Base-by-base conservation (phyloP, 1,140 invertebrate genomes). In the Drosophila arawakana region DNA sequence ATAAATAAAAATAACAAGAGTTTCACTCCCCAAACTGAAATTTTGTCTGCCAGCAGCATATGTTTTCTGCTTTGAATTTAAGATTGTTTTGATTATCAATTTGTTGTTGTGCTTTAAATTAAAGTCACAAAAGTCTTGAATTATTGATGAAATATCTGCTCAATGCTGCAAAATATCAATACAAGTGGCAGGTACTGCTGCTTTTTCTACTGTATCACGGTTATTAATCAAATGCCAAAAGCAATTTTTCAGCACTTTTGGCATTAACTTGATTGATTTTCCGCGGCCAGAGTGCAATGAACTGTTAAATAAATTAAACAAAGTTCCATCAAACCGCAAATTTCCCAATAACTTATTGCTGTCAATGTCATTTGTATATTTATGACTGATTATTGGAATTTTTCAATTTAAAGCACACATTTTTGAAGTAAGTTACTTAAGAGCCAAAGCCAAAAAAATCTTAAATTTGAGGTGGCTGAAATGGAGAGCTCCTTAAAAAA, bases 271-370 rank as follows among this genome's bases (percentile, higher is more conserved):
- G 61, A 63, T 63, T 50, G 49, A 63, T 63, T 43, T 43, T 30
- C 44, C 47, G 61, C 47, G 61, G 21, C 49, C 35, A 41, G 37
- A n/a, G 35, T 35, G 61, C 49, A 63, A 63, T 54, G 49, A 54
- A 54, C 47, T 63, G 61, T 63, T 63, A 39, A 63, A 52, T 52
- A 63, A 63, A 63, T 63, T 63, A 63, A 63, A 25, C 61, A 63
- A 52, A 63, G 37, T 43, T 52, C 49, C 41, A 43, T 43, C 61
- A 34, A 54, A 52, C 49, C 61, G 37, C 47, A 63, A 63, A 63
- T 54, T 39, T 6, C 15, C 61, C 52, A 52, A 63, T 63, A 63
- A 63, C 44, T 63, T 63, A 54, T 18, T 41, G 37, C 18, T 7
- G 21, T 18, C 34, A 13, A 63, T 50, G 37, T 39, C 61, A 39